Percentiles rank a stretch among this genome's conserved stretches.
phyloP scores from a whole-genome alignment of 2,888 invertebrate species.

The Chymomyza caudatula region DNA sequence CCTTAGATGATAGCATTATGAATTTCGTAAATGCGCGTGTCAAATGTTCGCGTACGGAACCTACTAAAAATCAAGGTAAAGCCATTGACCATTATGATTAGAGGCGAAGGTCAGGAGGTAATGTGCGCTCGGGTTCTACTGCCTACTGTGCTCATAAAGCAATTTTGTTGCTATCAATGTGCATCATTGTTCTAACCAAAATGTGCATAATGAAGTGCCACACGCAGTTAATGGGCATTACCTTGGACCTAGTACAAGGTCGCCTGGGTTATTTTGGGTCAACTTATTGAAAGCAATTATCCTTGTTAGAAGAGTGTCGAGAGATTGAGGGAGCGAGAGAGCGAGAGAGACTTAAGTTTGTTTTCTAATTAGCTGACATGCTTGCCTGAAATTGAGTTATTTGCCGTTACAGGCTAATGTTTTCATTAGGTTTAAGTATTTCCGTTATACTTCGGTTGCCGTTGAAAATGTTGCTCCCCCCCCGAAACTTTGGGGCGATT shows the following conservation, averaged over 20 bases:
- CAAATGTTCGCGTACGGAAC: conserved; percentile 51
- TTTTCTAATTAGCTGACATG: conserved; percentile 33
- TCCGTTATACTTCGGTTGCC: conserved; percentile 44
- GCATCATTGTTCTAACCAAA: conserved; percentile 48
- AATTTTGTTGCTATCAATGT: conserved; percentile 55
- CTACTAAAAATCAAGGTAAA: conserved; percentile 58
- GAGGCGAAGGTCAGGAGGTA: conserved; percentile 28
- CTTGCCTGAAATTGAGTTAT: conserved; percentile 49
- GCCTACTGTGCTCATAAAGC: conserved; percentile 49
- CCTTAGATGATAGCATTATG: conserved; percentile 58
- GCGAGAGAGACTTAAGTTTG: not conserved
- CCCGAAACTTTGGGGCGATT: conserved; percentile 7
- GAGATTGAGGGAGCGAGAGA: not conserved
- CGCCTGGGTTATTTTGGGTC: conserved; percentile 6
- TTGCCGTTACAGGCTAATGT: conserved; percentile 43
- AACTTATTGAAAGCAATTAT: conserved; percentile 24
- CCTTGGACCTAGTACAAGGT: conserved; percentile 37
- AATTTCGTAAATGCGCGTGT: conserved; percentile 68
- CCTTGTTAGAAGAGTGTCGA: not conserved
- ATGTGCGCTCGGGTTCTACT: conserved; percentile 22
- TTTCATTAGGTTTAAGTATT: conserved; percentile 55
- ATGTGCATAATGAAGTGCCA: conserved; percentile 74
- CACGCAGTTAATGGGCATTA: conserved; percentile 72
- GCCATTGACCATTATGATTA: not conserved
- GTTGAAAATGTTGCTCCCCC: not conserved